Evolutionary conservation across 2,888 invertebrate species (phyloP).

Genomic region (Harmothoe impar): DNA sequence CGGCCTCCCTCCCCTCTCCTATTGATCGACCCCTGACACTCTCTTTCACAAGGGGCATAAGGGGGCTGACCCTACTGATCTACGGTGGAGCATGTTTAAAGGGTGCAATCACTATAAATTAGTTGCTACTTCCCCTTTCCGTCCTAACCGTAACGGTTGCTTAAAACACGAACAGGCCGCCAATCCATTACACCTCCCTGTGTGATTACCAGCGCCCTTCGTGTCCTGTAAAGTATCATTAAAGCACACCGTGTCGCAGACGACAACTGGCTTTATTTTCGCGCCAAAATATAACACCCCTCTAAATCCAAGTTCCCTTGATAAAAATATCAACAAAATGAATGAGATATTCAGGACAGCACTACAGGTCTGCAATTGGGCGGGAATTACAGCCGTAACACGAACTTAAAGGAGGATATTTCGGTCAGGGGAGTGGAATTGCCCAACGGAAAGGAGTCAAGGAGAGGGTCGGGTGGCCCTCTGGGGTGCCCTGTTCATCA

Average conservation of each 20-base stretch:
- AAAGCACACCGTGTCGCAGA: neutral
- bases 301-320: no score
- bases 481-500: slow-evolving; percentile 19
- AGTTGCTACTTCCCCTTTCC: neutral
- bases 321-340: no score
- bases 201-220: neutral
- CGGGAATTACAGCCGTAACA: neutral
- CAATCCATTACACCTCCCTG: neutral
- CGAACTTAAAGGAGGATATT: neutral
- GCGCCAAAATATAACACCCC: no score
- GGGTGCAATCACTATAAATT: slow-evolving; percentile 55
- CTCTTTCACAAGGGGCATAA: neutral
- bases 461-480: slow-evolving; percentile 1
- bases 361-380: neutral
- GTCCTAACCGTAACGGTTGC: slow-evolving; percentile 5
- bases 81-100: slow-evolving; percentile 5
- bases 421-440: neutral
- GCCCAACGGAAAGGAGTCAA: slow-evolving; percentile 22
- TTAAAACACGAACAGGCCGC: neutral
- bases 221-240: neutral
- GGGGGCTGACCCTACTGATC: neutral
- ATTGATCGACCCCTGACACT: neutral
- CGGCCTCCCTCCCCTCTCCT: no score
- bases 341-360: no score
- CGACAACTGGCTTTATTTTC: neutral